Evolutionary conservation across 2,888 invertebrate species (phyloP), one percentile per base, ranked within the genome.

Genomic region (Macrophya alboannulata): DNA sequence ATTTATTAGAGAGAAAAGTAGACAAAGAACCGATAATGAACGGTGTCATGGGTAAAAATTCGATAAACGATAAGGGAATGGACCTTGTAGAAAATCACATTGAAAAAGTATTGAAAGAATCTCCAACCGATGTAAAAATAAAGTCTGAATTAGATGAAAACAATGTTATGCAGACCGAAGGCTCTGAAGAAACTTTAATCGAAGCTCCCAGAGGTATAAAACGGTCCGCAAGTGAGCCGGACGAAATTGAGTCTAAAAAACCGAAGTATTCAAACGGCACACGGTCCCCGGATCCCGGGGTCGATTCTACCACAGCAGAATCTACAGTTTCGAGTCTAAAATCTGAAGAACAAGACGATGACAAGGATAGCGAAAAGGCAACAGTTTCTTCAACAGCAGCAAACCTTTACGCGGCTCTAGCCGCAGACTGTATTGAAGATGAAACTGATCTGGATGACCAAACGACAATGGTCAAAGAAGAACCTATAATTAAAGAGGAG

Each of bases 301-400:
- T 90, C 25, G 93, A 93, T 48, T 91, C 92, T 9, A 94, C 93
- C 0, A 93, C 92, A 9, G 94, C 94, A 21, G 94, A 94, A 9
- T 93, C 95, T 0, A 94, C 94, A 6, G 93, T 94, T 59, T 94
- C 94, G 1, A 94, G 94, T 87, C 93, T 94, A 9, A 94, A 94
- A 37, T 94, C 94, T 1, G 93, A 93, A 45, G 92, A 92, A 62
- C 94, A 93, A 15, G 94, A 94, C 86, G 94, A 94, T 1, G 94
- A 95, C 0, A 93, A 95, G 68, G 94, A 94, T n/a, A 91, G 92
- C 48, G 91, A 93, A 4, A 95, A 95, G 88, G 95, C 95, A 51
- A 95, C 95, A 1, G 97, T 96, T 0, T 97, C 97, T 0, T 97
- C 97, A 85, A 97, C 97, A 8, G 98, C 98, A 0, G 98, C 97